A percentile compares a stretch with the other conserved stretches of the same genome.
Conservation (phyloP, 2,797 vertebrate species). For the Poliocrania exsul region DNA sequence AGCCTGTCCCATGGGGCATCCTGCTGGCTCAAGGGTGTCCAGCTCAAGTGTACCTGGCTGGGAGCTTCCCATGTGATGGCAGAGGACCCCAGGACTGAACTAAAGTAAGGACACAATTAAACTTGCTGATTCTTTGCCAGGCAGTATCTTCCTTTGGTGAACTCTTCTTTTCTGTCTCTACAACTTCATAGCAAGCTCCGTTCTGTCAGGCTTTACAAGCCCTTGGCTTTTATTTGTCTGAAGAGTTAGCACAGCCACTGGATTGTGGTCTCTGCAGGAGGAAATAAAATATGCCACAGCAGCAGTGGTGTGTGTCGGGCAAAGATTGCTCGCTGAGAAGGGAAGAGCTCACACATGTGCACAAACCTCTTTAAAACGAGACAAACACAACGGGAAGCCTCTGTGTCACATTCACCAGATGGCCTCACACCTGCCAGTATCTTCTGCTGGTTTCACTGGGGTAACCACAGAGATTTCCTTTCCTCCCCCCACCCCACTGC, state of each 20-base stretch:
- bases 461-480: neutral
- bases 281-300: neutral
- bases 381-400: accelerated
- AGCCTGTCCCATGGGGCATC: neutral
- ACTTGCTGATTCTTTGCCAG: accelerated
- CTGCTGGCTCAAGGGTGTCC: accelerated
- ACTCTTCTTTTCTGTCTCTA: neutral
- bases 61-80: neutral
- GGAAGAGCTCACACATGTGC: accelerated
- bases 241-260: neutral
- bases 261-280: neutral
- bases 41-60: neutral
- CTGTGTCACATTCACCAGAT: neutral
- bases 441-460: neutral
- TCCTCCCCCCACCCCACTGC: neutral
- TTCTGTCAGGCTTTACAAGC: neutral
- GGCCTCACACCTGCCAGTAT: neutral
- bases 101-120: neutral
- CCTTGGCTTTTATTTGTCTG: neutral
- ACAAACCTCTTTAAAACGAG: neutral
- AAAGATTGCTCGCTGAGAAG: neutral
- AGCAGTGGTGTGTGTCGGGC: neutral
- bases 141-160: neutral
- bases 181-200: neutral
- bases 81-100: neutral